phyloP scores from a whole-genome alignment of 2,888 invertebrate genomes.

The Scaptomyza flava region DNA sequence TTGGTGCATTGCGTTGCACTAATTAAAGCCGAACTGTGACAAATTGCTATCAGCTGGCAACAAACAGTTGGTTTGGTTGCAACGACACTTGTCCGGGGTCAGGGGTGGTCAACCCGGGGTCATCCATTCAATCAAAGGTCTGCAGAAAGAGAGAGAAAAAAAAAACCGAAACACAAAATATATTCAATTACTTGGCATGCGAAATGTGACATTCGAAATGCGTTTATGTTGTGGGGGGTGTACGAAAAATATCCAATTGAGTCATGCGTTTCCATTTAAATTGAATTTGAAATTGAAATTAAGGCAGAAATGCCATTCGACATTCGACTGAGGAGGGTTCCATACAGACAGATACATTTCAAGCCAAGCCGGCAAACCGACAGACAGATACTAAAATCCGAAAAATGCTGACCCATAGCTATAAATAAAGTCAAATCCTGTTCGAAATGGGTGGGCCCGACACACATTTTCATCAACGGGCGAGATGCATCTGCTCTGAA shows the following conservation, averaged over 20 bases:
- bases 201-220: conserved; percentile 1
- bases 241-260: conserved; percentile 69
- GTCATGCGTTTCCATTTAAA: conserved; percentile 59
- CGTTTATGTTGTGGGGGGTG: conserved; percentile 30
- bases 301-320: conserved; percentile 29
- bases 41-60: conserved; percentile 72
- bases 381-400: conserved; percentile 22
- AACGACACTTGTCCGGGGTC: conserved; percentile 62
- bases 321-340: conserved; percentile 18
- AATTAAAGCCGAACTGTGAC: conserved; percentile 50
- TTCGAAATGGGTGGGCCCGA: conserved; percentile 48
- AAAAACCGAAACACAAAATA: conserved; percentile 20
- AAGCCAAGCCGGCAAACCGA: neutral
- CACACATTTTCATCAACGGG: conserved; percentile 3
- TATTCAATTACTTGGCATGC: conserved; percentile 60
- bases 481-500: conserved; percentile 44
- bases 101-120: conserved; percentile 44
- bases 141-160: conserved; percentile 11
- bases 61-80: conserved; percentile 41
- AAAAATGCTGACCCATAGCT: conserved; percentile 30
- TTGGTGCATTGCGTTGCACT: conserved; percentile 9
- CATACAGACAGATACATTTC: neutral
- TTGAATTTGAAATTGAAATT: conserved; percentile 63
- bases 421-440: conserved; percentile 59
- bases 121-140: conserved; percentile 34